phyloP scores from a whole-genome alignment of 2,797 vertebrate genomes.

The Silurus lanzhouensis region DNA sequence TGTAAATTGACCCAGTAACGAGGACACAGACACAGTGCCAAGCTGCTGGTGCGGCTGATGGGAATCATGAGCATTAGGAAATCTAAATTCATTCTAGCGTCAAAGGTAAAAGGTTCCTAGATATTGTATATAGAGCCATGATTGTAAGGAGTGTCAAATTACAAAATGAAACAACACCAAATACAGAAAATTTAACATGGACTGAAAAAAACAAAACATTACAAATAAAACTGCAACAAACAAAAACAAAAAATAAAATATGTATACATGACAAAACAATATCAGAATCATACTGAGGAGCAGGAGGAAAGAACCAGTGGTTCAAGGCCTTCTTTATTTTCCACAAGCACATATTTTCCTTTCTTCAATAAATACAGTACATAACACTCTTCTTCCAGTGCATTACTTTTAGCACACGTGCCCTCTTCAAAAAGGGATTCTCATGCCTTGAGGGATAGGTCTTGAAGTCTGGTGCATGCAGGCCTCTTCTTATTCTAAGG shows the following conservation, averaged over 20 bases:
- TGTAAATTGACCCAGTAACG: background rate
- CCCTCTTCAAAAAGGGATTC: slow-evolving; percentile 54
- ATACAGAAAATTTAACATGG: slow-evolving; percentile 44
- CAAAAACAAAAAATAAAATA: slow-evolving; percentile 37
- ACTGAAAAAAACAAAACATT: slow-evolving; percentile 25
- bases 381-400: slow-evolving; percentile 58
- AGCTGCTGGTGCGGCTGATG: background rate
- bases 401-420: slow-evolving; percentile 58
- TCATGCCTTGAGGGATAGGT: slow-evolving; percentile 43
- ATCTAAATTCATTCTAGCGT: background rate
- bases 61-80: background rate
- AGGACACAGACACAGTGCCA: background rate
- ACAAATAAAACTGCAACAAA: slow-evolving; percentile 35
- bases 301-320: slow-evolving; percentile 53
- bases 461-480: slow-evolving; percentile 64
- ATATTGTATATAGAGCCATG: slow-evolving; percentile 20
- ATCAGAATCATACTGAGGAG: slow-evolving; percentile 16
- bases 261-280: slow-evolving; percentile 23
- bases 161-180: slow-evolving; percentile 50
- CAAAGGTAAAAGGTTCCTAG: background rate
- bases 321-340: slow-evolving; percentile 47
- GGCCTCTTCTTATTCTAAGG: slow-evolving; percentile 55
- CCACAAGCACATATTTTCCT: slow-evolving; percentile 7
- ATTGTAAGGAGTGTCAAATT: slow-evolving; percentile 65
- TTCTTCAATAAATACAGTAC: slow-evolving; percentile 48